Percentiles rank a stretch among this genome's conserved stretches.
These are phyloP conservation scores for Eriosoma lanigerum DNA, from an alignment of 1,140 invertebrate species.

Conservation along the genomic window DNA sequence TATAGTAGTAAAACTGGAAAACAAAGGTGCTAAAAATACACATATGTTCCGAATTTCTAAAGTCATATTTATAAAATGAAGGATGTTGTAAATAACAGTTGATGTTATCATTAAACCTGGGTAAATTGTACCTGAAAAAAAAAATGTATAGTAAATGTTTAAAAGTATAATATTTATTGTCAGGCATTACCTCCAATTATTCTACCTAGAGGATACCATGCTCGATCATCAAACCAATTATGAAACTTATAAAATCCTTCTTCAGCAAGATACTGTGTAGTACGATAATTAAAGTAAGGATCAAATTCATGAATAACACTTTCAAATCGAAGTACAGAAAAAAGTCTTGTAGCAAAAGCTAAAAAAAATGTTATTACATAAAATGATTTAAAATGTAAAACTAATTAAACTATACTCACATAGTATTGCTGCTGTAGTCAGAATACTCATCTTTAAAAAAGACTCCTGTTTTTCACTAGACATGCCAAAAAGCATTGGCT, in stretches of 20 bases:
- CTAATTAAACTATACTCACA: constrained; percentile 70
- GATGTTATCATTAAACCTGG: constrained; percentile 97
- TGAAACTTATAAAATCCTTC: constrained; percentile 98
- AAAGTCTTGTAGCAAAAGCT: constrained; percentile 94
- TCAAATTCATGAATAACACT: constrained; percentile 99
- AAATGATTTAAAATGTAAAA: constrained; percentile 48
- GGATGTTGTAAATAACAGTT: constrained; percentile 83
- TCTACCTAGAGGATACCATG: constrained; percentile 96
- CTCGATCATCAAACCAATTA: constrained; percentile 99
- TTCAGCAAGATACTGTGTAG: constrained; percentile 90
- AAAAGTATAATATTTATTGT: neutral
- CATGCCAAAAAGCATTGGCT: constrained; percentile 53
- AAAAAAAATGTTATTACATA: constrained; percentile 59
- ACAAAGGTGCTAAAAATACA: constrained; percentile 95
- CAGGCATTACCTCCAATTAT: constrained; percentile 82
- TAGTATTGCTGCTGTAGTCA: constrained; percentile 87
- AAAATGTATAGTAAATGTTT: neutral
- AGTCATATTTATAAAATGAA: constrained; percentile 88
- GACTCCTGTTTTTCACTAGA: constrained; percentile 87
- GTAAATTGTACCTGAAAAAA: constrained; percentile 84
- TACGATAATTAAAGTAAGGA: constrained; percentile 98
- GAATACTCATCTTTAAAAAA: constrained; percentile 85
- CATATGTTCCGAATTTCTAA: constrained; percentile 97
- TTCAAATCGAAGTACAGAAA: constrained; percentile 95
- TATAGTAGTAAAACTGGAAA: constrained; percentile 93